A percentile compares a stretch with the other conserved stretches of the same genome.
phyloP scores from a whole-genome alignment of 2,888 invertebrate species.

The Palloptera scutellata region DNA sequence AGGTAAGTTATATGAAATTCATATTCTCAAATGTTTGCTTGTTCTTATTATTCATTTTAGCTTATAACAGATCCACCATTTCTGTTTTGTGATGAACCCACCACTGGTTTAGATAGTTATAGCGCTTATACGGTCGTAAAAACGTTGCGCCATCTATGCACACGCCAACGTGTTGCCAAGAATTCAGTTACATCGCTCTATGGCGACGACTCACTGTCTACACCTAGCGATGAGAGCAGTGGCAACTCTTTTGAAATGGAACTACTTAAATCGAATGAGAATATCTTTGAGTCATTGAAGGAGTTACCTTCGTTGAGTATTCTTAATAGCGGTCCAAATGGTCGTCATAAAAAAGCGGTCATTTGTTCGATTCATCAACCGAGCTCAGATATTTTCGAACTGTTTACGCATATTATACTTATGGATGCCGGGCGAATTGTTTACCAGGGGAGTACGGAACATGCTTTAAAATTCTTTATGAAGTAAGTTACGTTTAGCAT shows the following conservation, averaged over 20 bases:
- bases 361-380: constrained; percentile 93
- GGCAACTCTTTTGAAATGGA: constrained; percentile 59
- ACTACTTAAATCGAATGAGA: constrained; percentile 43
- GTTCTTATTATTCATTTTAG: constrained; percentile 62
- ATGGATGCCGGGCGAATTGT: constrained; percentile 81
- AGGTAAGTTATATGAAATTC: constrained; percentile 66
- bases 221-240: constrained; percentile 46
- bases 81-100: constrained; percentile 93
- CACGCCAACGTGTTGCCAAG: constrained; percentile 61
- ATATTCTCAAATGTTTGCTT: not conserved
- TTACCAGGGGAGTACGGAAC: constrained; percentile 78
- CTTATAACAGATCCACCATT: constrained; percentile 87
- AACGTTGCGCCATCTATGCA: constrained; percentile 70
- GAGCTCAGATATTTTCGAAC: constrained; percentile 82
- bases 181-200: constrained; percentile 52
- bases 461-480: constrained; percentile 74
- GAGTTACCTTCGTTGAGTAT: constrained; percentile 48
- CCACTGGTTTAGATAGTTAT: constrained; percentile 90
- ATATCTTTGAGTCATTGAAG: constrained; percentile 40
- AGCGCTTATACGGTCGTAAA: constrained; percentile 83
- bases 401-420: constrained; percentile 82
- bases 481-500: constrained; percentile 68
- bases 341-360: constrained; percentile 70
- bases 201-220: constrained; percentile 50
- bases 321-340: constrained; percentile 51